These are phyloP conservation scores for Lophius piscatorius DNA, from an alignment of 2,113 vertebrate genomes.

Conservation along the genomic window DNA sequence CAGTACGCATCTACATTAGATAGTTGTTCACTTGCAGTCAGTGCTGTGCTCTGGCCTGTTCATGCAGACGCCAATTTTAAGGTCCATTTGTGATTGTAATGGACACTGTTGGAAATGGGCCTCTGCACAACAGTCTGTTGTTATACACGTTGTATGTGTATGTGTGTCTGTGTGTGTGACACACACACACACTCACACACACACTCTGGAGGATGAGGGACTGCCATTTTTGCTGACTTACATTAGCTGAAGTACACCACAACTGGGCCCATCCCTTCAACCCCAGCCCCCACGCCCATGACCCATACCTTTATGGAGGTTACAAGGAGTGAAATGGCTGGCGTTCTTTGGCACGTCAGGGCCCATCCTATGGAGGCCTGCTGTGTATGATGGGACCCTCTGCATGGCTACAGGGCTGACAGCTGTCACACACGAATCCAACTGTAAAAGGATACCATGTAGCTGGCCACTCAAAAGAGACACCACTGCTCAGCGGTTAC, in stretches of 20 bases:
- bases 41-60: conserved; percentile 8
- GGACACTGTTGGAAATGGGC: conserved; percentile 42
- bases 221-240: conserved; percentile 63
- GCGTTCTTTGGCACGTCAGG: conserved; percentile 47
- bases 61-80: conserved; percentile 50
- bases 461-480: conserved; percentile 39
- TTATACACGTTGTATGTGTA: too few relatives aligned
- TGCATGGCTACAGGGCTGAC: conserved; percentile 46
- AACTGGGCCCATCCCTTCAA: conserved; percentile 58
- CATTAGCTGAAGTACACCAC: conserved; percentile 61
- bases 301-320: conserved; percentile 28
- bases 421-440: conserved; percentile 59
- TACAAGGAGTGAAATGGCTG: conserved; percentile 38
- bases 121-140: too few relatives aligned
- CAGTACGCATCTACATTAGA: conserved; percentile 27
- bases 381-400: conserved; percentile 33
- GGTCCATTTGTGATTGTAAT: conserved; percentile 62
- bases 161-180: too few relatives aligned
- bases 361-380: conserved; percentile 26
- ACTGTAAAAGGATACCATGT: conserved; percentile 57
- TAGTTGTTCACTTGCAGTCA: conserved; percentile 43
- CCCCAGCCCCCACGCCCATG: conserved; percentile 30
- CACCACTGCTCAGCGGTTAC: conserved; percentile 25
- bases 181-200: not conserved
- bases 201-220: conserved; percentile 20